Evolutionary conservation across 2,797 vertebrate genomes (phyloP).

Genomic region (Tarsius wallacei): DNA sequence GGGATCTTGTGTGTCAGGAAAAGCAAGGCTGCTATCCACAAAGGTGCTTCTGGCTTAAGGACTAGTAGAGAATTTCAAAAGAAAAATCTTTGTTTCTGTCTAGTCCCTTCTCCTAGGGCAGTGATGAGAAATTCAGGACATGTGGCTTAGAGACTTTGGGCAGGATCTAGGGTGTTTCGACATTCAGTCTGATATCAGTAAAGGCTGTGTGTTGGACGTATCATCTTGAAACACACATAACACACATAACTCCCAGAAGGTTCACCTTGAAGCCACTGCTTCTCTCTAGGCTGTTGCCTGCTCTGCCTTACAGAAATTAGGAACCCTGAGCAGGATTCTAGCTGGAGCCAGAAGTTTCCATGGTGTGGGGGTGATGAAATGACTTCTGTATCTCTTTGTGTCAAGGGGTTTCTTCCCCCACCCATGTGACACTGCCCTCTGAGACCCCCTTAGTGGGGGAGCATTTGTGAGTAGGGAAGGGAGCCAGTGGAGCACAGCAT

Average conservation of each 20-base stretch:
- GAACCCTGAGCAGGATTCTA: background rate
- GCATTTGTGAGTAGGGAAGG: slow-evolving; percentile 47
- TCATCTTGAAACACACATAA: slow-evolving; percentile 75
- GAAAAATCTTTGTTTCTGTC: slow-evolving; percentile 17
- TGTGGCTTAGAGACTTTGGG: background rate
- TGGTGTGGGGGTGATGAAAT: background rate
- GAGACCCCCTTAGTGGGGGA: slow-evolving; percentile 72
- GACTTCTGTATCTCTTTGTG: background rate
- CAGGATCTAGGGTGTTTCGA: background rate
- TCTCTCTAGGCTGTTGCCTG: slow-evolving; percentile 72
- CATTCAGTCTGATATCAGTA: background rate
- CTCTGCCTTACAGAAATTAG: slow-evolving; percentile 61
- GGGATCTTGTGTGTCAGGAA: background rate
- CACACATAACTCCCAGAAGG: slow-evolving; percentile 68
- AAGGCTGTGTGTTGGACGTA: background rate
- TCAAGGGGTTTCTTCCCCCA: slow-evolving; percentile 70
- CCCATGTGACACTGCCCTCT: slow-evolving; percentile 41
- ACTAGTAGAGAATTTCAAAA: background rate
- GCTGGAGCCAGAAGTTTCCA: background rate
- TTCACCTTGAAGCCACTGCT: slow-evolving; percentile 62
- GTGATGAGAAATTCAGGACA: background rate
- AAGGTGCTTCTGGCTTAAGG: slow-evolving; percentile 12
- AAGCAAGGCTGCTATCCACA: background rate
- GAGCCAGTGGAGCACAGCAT: slow-evolving; percentile 38
- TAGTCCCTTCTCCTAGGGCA: background rate